A percentile compares a stretch with the other conserved stretches of the same genome.
Conservation (phyloP, 2,113 vertebrate genomes). For the Platichthys stellatus region DNA sequence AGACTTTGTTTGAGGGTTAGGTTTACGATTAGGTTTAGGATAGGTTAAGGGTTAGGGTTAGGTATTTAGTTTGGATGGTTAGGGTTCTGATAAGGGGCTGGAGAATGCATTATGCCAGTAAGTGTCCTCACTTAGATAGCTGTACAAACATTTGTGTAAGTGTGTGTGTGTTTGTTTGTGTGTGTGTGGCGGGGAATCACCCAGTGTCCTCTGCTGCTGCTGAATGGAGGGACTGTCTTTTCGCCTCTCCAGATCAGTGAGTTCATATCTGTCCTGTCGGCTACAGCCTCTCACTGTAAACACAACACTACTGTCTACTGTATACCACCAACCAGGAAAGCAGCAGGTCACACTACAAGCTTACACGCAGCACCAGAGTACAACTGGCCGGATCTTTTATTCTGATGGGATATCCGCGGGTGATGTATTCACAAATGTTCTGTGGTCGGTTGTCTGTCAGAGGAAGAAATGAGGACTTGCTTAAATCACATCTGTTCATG, state of each 20-base stretch:
- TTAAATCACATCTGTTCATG: background rate
- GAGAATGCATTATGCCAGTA: no score
- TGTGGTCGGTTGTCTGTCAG: no score
- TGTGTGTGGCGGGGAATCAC: background rate
- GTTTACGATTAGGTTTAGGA: no score
- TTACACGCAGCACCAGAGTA: background rate
- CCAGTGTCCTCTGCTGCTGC: slow-evolving; percentile 27
- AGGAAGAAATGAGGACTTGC: background rate
- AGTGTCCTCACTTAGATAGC: no score
- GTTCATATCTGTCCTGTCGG: slow-evolving; percentile 49
- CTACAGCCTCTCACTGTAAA: slow-evolving; percentile 32
- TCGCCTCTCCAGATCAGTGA: slow-evolving; percentile 38
- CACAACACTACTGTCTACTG: slow-evolving; percentile 29
- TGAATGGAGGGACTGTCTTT: slow-evolving; percentile 67
- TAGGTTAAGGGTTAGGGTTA: no score
- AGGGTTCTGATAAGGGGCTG: no score
- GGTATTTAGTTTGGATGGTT: no score
- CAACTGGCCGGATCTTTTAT: background rate
- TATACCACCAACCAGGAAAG: no score
- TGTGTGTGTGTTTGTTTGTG: background rate
- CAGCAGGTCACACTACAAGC: slow-evolving; percentile 3
- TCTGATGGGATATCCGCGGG: background rate
- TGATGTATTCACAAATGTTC: background rate
- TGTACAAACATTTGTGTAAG: no score
- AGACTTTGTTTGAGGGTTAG: no score